A percentile compares a stretch with the other conserved stretches of the same genome.
These are phyloP conservation scores for Gopherus evgoodei DNA, from an alignment of 2,113 vertebrate species.

Conservation along the genomic window DNA sequence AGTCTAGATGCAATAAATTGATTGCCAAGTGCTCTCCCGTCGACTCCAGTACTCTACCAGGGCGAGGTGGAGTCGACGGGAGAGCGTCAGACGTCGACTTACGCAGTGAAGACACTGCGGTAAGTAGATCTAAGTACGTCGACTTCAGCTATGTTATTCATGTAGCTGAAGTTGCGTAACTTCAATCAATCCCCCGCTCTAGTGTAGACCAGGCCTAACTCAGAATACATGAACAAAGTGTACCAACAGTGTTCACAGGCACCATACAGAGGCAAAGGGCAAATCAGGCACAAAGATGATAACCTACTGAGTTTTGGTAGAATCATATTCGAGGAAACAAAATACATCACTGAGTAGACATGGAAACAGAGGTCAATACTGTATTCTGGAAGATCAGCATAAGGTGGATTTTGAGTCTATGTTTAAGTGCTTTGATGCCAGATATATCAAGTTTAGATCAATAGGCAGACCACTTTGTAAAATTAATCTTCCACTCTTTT, in stretches of 20 bases:
- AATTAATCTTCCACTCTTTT: background rate
- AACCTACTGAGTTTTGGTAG: background rate
- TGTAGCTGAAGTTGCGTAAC: no score
- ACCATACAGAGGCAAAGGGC: background rate
- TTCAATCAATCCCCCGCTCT: no score
- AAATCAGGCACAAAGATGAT: background rate
- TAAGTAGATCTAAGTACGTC: no score
- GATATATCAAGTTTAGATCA: background rate
- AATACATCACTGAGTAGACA: fast-evolving
- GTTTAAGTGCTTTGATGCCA: background rate
- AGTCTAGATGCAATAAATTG: no score
- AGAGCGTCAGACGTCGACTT: no score
- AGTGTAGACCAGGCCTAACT: background rate
- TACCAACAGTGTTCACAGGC: background rate
- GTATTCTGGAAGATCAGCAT: background rate
- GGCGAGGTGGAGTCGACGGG: no score
- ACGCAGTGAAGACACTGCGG: no score
- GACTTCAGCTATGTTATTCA: no score
- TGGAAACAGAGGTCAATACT: fast-evolving
- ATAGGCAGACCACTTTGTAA: fast-evolving
- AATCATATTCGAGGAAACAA: background rate
- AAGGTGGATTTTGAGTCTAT: background rate
- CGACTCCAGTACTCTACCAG: no score
- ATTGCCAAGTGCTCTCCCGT: no score
- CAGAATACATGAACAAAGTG: background rate